Base-by-base conservation (phyloP, 2,888 invertebrate species). In the Empis livida region DNA sequence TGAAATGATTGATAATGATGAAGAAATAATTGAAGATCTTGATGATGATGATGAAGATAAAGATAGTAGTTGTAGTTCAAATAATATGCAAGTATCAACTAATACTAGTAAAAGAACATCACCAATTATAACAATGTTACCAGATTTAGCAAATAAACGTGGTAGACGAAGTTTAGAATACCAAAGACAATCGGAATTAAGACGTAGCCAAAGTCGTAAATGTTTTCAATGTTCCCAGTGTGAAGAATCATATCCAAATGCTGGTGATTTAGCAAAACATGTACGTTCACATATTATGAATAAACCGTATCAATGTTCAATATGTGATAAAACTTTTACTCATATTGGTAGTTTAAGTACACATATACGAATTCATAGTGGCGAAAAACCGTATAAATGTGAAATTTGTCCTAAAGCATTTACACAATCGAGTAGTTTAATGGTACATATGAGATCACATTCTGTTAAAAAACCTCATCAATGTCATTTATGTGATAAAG, bases 301-400 rank as follows among this genome's bases (percentile, higher is more conserved):
- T 48, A 68, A 68, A 52, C 70, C 69, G 3, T 69, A 65, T 50
- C 68, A 67, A 49, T 69, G 69, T 52, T 65, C 65, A 10, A 68
- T 69, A 42, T 69, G 69, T 51, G 61, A 66, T 50, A 68, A 68
- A 51, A 65, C 66, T 3, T 69, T 69, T 44, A 70, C 69, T 3
- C 69, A 69, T 51, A 70, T 70, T 43, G 69, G 70, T 37, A 67
- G 67, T 49, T 59, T 69, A 31, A 70, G 68, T 46, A 69, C 70
- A 1, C 69, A 69, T 53, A 65, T 69, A 47, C 62, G 70, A 23
- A 69, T 70, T 41, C 69, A 69, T 45, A 66, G 64, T 48, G 68
- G 70, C 2, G 70, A 68, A 53, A 67, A 64, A 50, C 69, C 69
- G 0, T 69, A 70, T 51, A 67, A 67, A 54, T 69, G 69, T 50